These are phyloP conservation scores for Ptilodon capucinus DNA, from an alignment of 2,888 invertebrate species.

Conservation along the genomic window DNA sequence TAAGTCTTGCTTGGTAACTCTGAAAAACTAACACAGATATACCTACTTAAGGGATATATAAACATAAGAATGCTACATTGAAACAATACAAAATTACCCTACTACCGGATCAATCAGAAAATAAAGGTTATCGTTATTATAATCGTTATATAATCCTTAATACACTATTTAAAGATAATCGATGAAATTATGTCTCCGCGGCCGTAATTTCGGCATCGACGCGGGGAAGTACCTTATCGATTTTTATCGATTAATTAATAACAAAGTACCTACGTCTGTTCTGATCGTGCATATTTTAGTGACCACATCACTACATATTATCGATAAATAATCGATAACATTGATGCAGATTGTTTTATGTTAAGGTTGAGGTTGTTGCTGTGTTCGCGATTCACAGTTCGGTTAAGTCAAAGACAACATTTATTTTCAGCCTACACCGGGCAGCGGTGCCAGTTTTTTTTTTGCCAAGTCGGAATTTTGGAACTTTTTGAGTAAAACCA, in stretches of 20 bases:
- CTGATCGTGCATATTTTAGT: background rate
- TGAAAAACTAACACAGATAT: too few species aligned
- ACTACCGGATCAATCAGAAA: background rate
- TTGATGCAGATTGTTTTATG: background rate
- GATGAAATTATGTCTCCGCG: background rate
- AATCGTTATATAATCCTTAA: background rate
- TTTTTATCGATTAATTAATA: background rate
- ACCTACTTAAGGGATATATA: too few species aligned
- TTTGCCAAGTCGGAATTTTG: too few species aligned
- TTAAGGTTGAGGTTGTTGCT: too few species aligned
- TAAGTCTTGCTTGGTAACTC: too few species aligned
- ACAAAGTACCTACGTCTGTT: background rate
- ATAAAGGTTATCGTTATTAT: background rate
- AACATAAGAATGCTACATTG: too few species aligned
- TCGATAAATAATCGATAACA: background rate
- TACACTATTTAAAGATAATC: background rate
- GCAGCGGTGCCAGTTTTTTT: too few species aligned
- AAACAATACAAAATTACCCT: background rate
- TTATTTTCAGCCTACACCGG: too few species aligned
- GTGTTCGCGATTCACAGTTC: too few species aligned
- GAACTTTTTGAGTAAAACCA: too few species aligned
- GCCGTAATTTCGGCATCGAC: background rate
- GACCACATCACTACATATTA: background rate
- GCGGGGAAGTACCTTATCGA: slow-evolving; percentile 1
- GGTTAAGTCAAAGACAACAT: too few species aligned